Evolutionary conservation across 1,140 invertebrate species (phyloP).

Genomic region (Neelides sp.): DNA sequence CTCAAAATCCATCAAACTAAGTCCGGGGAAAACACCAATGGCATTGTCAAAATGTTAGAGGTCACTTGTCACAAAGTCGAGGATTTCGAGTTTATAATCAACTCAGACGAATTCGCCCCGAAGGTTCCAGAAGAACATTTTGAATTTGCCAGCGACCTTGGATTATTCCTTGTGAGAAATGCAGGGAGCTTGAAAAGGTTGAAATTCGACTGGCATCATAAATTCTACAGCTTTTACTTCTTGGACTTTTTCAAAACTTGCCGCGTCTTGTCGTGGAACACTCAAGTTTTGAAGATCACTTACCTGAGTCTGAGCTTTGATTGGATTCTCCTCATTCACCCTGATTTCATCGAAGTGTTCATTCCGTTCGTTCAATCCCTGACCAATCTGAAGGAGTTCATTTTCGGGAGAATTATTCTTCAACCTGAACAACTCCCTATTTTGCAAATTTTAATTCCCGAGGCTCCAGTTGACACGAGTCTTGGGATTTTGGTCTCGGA

Average conservation of each 20-base stretch:
- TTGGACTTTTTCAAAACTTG: background rate
- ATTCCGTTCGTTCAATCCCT: conserved; percentile 19
- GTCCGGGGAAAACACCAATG: background rate
- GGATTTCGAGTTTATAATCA: background rate
- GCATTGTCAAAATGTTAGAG: conserved; percentile 7
- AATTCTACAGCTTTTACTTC: background rate
- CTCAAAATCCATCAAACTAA: background rate
- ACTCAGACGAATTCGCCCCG: background rate
- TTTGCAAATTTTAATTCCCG: too few relatives aligned
- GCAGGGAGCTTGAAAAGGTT: background rate
- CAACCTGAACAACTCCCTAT: background rate
- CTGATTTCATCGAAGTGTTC: conserved; percentile 8
- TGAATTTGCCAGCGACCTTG: background rate
- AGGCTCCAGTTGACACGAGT: too few relatives aligned
- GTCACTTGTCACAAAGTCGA: conserved; percentile 7
- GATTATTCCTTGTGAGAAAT: background rate
- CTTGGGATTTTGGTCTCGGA: too few relatives aligned
- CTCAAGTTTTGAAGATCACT: conserved; percentile 4
- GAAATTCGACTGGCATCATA: background rate
- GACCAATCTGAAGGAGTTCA: conserved; percentile 8
- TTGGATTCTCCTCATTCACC: conserved; percentile 15
- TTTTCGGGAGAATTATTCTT: conserved; percentile 17
- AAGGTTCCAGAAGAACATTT: background rate
- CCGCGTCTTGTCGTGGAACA: background rate
- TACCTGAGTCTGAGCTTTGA: conserved; percentile 18